Percentiles rank a stretch among this genome's conserved stretches.
These are phyloP conservation scores for Rattus rattus DNA, from an alignment of 2,113 vertebrate species.

Conservation along the genomic window DNA sequence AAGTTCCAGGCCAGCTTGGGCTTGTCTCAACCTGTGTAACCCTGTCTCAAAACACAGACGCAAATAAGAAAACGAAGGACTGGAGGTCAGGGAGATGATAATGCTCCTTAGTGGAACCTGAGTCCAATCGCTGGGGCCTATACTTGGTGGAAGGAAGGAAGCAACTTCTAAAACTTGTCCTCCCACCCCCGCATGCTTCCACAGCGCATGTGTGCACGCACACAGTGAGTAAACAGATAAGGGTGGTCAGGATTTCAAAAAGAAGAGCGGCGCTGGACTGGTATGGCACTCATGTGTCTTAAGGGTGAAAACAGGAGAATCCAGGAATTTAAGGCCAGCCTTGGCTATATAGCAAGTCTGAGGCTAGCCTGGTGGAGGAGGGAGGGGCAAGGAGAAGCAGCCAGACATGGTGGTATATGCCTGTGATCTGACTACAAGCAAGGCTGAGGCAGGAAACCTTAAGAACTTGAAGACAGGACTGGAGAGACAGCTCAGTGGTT, in stretches of 20 bases:
- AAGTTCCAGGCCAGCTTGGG: not conserved
- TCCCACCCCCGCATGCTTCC: too few relatives aligned
- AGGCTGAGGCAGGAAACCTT: not conserved
- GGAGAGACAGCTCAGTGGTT: not conserved
- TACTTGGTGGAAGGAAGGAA: not conserved
- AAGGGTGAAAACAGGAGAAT: not conserved
- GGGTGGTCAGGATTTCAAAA: not conserved
- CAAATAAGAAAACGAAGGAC: not conserved
- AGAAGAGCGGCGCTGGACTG: not conserved
- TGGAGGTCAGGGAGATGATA: not conserved
- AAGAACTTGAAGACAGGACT: not conserved
- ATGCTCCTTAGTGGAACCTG: not conserved
- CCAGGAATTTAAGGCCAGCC: not conserved
- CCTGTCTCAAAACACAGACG: not conserved
- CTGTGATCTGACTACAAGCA: not conserved
- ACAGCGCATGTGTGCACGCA: accelerated
- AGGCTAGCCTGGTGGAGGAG: not conserved
- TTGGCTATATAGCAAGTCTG: not conserved
- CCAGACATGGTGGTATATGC: not conserved
- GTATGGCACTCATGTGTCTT: not conserved
- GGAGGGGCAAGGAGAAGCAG: not conserved
- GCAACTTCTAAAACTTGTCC: not conserved
- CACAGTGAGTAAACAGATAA: not conserved
- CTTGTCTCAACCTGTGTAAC: not conserved
- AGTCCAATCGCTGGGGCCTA: not conserved